Evolutionary conservation across 1,140 invertebrate species (phyloP), one percentile per base, ranked within the genome.

Genomic region (Littorina saxatilis): DNA sequence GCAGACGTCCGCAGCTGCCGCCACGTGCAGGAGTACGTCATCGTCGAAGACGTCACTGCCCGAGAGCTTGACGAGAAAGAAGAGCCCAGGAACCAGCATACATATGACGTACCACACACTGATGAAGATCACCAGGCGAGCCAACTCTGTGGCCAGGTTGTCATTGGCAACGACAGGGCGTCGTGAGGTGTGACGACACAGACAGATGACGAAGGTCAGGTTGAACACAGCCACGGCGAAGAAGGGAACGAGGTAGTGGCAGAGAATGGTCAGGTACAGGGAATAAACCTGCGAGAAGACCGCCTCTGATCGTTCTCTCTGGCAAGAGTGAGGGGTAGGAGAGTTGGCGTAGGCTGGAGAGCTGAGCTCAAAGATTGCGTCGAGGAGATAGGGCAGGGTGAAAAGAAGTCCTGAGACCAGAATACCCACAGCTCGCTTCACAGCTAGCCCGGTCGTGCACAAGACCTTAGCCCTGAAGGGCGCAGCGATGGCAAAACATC

Each of bases 161-260:
- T 2, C 2, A 9, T 61, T 61, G 55, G 3, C 17, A 15, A 39
- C 7, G 29, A 7, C 4, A 5, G 29, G 27, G 11, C 2, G 29
- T 20, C 7, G 27, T 27, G 4, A 27, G 5, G 9, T 35, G 27
- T 55, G n/a, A 43, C 70, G 70, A 27, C 37, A 73, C 32, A 75
- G 73, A 35, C n/a, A 27, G 20, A 13, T 17, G 23, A 32, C 43
- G 4, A 75, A 35, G 35, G 3, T 27, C 3, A 13, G 7, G 50
- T 55, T 75, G 43, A 9, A 5, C n/a, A 55, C 23, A 0, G 55
- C 27, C n/a, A 75, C 27, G 32, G n/a, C 23, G 13, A 29, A 13
- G 43, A 75, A 75, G 29, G 73, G 73, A 11, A 75, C n/a, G n/a
- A 75, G 50, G 73, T 29, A 50, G 73, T 55, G 35, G 72, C 40